Evolutionary conservation across 2,888 invertebrate species (phyloP).

Genomic region (Phengaris arion): DNA sequence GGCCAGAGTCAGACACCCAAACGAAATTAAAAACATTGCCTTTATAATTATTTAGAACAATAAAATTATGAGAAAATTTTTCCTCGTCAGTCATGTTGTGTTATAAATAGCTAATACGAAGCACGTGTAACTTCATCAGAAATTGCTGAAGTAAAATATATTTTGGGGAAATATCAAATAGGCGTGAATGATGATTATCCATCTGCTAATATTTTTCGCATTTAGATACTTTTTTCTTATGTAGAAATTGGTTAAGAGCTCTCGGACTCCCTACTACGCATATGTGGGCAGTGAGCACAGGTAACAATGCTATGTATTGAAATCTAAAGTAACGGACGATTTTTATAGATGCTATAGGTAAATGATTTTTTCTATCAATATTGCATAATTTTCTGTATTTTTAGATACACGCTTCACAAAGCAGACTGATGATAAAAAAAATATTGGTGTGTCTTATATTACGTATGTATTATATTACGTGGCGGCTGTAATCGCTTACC

Average conservation of each 20-base stretch:
- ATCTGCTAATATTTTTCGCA: not conserved
- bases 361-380: too few species aligned
- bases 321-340: too few species aligned
- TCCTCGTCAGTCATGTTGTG: not conserved
- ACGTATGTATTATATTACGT: too few species aligned
- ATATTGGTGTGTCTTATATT: too few species aligned
- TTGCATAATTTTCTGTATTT: too few species aligned
- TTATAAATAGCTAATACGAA: conserved; percentile 12
- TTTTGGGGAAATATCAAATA: not conserved
- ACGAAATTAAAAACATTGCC: not conserved
- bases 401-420: too few species aligned
- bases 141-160: not conserved
- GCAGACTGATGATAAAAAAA: too few species aligned
- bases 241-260: not conserved
- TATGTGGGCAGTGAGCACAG: too few species aligned
- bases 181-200: not conserved
- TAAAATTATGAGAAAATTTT: not conserved
- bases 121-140: not conserved
- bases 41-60: not conserved
- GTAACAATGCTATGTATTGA: too few species aligned
- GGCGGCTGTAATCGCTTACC: too few species aligned
- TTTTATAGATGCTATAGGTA: too few species aligned
- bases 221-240: not conserved
- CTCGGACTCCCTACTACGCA: too few species aligned
- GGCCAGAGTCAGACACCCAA: not conserved